Conservation (phyloP, 2,888 invertebrate genomes). For the Oxyteleia sp. region DNA sequence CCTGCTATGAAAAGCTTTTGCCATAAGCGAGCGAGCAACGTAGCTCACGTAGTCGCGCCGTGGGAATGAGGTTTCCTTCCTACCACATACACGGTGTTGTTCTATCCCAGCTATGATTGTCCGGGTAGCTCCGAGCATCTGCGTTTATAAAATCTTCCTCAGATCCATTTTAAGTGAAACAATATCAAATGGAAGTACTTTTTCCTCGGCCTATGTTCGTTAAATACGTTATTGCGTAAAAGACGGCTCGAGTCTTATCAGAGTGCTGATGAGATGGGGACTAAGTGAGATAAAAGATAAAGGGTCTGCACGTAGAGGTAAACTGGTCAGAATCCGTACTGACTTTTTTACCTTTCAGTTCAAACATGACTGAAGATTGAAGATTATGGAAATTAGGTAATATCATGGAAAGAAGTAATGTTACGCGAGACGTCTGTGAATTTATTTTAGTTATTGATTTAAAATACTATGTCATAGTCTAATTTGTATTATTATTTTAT, state of each 20-base stretch:
- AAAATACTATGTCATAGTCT: no score
- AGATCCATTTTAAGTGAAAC: slow-evolving; percentile 27
- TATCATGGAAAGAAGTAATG: background rate
- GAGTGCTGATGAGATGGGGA: slow-evolving; percentile 28
- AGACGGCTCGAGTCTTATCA: slow-evolving; percentile 14
- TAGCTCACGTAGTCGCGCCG: slow-evolving; percentile 17
- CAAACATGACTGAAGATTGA: background rate
- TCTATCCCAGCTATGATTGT: slow-evolving; percentile 57
- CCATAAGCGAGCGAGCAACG: slow-evolving; percentile 41
- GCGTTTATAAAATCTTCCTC: slow-evolving; percentile 41
- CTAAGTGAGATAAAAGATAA: slow-evolving; percentile 12
- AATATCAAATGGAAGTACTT: slow-evolving; percentile 36
- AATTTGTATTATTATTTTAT: background rate
- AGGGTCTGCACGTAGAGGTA: background rate
- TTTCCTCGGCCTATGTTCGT: slow-evolving; percentile 27
- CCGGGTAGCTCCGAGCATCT: slow-evolving; percentile 46
- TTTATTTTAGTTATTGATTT: no score
- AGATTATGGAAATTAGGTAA: background rate
- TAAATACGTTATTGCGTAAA: slow-evolving; percentile 41
- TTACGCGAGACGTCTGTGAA: no score
- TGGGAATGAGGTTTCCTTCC: slow-evolving; percentile 54
- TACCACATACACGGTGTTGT: slow-evolving; percentile 28
- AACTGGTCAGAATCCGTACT: background rate
- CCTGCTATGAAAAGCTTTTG: slow-evolving; percentile 56
- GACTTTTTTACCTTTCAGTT: background rate